These are phyloP conservation scores for Dolomedes plantarius DNA, from an alignment of 2,888 invertebrate species.

Conservation along the genomic window DNA sequence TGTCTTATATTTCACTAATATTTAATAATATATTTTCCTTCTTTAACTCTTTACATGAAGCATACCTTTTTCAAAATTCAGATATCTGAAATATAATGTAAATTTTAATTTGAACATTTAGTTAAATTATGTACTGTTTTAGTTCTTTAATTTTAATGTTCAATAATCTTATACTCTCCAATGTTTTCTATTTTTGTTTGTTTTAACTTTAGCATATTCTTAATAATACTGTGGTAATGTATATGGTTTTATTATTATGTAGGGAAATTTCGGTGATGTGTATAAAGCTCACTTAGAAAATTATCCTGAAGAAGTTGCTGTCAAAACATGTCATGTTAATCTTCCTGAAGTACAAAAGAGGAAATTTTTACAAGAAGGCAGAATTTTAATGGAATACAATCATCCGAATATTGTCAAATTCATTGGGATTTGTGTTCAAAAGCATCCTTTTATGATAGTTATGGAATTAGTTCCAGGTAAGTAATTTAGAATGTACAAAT, in stretches of 20 bases:
- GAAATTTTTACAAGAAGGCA: slow-evolving; percentile 95
- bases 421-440: slow-evolving; percentile 97
- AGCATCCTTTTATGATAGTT: slow-evolving; percentile 98
- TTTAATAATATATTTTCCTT: too few relatives aligned
- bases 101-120: too few relatives aligned
- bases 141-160: neutral
- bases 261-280: slow-evolving; percentile 99
- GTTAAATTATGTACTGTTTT: too few relatives aligned
- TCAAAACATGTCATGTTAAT: slow-evolving; percentile 95
- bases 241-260: too few relatives aligned
- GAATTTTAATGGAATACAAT: slow-evolving; percentile 96
- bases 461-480: slow-evolving; percentile 95
- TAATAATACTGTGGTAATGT: too few relatives aligned
- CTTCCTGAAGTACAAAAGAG: slow-evolving; percentile 94
- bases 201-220: too few relatives aligned
- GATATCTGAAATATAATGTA: too few relatives aligned
- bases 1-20: too few relatives aligned
- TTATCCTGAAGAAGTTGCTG: slow-evolving; percentile 89
- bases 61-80: too few relatives aligned
- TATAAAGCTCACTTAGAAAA: slow-evolving; percentile 91
- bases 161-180: too few relatives aligned
- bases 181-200: too few relatives aligned
- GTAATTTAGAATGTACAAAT: neutral
- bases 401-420: slow-evolving; percentile 97
- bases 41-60: too few relatives aligned